A percentile compares a stretch with the other conserved stretches of the same genome.
Evolutionary conservation across 1,140 invertebrate genomes (phyloP).

Genomic region (Danaus melanippus): DNA sequence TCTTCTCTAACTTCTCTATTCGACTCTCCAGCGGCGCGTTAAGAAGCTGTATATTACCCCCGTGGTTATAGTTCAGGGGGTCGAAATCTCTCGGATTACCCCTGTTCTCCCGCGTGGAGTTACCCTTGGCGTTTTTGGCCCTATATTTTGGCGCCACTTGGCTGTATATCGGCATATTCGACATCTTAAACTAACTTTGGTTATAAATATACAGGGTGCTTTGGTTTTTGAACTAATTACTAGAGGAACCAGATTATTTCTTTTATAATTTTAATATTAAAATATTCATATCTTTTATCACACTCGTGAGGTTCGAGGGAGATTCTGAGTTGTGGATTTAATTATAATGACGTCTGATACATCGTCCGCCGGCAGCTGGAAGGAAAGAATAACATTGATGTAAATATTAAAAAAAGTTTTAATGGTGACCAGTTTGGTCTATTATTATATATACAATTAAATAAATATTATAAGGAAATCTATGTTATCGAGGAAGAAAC

Average conservation of each 20-base stretch:
- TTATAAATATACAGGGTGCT: conserved; percentile 36
- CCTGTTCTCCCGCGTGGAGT: conserved; percentile 30
- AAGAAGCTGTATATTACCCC: conserved; percentile 57
- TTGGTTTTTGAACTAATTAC: conserved; percentile 50
- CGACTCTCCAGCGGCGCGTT: conserved; percentile 38
- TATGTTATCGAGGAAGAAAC: too few relatives aligned
- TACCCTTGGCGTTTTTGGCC: conserved; percentile 35
- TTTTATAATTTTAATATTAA: conserved; percentile 28
- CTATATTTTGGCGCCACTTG: conserved; percentile 63
- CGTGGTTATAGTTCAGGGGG: conserved; percentile 66
- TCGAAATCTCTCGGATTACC: conserved; percentile 50
- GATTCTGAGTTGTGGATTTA: conserved; percentile 21
- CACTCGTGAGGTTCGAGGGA: conserved; percentile 35
- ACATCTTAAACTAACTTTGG: conserved; percentile 65
- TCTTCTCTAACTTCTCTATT: conserved; percentile 44
- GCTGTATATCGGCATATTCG: conserved; percentile 69
- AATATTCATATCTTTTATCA: conserved; percentile 37
- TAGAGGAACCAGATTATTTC: conserved; percentile 42
- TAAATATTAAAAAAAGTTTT: too few relatives aligned
- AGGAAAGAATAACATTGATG: too few relatives aligned
- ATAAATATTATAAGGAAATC: too few relatives aligned
- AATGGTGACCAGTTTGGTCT: too few relatives aligned
- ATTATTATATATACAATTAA: too few relatives aligned
- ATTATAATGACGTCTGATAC: too few relatives aligned
- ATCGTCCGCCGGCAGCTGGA: too few relatives aligned